phyloP scores from a whole-genome alignment of 2,888 invertebrate genomes.

The Napeogenes sylphis region DNA sequence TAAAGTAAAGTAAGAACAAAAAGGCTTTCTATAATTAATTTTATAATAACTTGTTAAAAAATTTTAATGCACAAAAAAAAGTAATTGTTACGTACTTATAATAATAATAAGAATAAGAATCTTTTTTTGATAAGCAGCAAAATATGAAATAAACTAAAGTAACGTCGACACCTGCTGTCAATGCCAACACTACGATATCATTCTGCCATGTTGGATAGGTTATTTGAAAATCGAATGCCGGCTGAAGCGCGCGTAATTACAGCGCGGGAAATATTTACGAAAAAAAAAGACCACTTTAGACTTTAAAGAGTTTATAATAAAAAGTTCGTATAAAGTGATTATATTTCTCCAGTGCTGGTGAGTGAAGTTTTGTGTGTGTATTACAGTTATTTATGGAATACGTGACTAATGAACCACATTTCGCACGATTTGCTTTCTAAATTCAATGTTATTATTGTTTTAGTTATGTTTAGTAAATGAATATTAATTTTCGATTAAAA shows the following conservation, averaged over 20 bases:
- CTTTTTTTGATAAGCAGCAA: not conserved
- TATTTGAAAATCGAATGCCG: constrained; percentile 70
- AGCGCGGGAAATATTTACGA: constrained; percentile 35
- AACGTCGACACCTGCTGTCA: constrained; percentile 23
- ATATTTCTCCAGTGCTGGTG: not conserved
- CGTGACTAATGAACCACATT: not conserved
- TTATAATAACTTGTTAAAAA: too few relatives aligned
- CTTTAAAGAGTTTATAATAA: not conserved
- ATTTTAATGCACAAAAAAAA: too few relatives aligned
- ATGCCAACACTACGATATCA: constrained; percentile 42
- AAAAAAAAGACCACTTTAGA: constrained; percentile 7
- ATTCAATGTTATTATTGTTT: too few relatives aligned
- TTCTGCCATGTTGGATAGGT: constrained; percentile 64
- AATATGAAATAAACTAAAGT: constrained; percentile 10
- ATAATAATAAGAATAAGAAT: too few relatives aligned
- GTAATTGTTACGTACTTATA: too few relatives aligned
- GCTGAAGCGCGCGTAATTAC: constrained; percentile 56
- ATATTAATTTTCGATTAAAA: too few relatives aligned
- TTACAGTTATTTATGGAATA: not conserved
- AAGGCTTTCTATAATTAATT: too few relatives aligned
- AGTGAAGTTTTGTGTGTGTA: not conserved
- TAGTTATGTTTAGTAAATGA: too few relatives aligned
- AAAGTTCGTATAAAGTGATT: not conserved
- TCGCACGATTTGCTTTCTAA: not conserved
- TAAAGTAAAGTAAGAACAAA: too few relatives aligned